Base-by-base conservation (phyloP, 1,140 invertebrate genomes). In the Anadara kagoshimensis region DNA sequence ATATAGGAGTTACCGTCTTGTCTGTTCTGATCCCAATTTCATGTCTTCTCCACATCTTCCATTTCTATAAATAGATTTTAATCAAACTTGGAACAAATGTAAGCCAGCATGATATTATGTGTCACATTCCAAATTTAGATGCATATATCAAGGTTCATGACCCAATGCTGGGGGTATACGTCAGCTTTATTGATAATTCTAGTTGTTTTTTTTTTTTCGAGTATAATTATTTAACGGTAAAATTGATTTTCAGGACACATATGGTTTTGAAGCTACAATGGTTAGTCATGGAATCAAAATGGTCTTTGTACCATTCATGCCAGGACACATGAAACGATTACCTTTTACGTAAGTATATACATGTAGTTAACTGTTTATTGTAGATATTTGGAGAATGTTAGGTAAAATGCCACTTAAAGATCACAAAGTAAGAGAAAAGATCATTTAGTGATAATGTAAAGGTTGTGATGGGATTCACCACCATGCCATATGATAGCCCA, bases 241-340 rank as follows among this genome's bases (percentile, higher is more conserved):
- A n/a, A 20, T 80, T 24, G 66, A 61, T 54, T 80, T 61, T 11
- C 78, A 89, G 88, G 78, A 76, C 43, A 83, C 78, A 51, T 83
- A 82, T 76, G 81, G 84, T 44, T 79, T 84, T 73, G 78, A 83
- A 29, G 83, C 80, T 5, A 79, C 72, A 18, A 85, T 85, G 65
- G 81, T 89, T 22, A 80, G 88, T 18, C 83, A 87, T 51, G 88
- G 86, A 18, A 81, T 84, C 14, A 88, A 87, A 74, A 88, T 89
- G 73, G 75, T 90, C 11, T 90, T 86, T 80, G 81, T 88, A 64
- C 84, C 86, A 20, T 83, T 88, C 59, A 87, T 90, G 83, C 83
- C 86, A 47, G 77, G 71, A 18, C 87, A 90, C 65, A 79, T 58
- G 22, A 89, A 89, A 70, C 72, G 86, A 67, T 77, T 89, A n/a